These are phyloP conservation scores for Drosophila percnosoma DNA, from an alignment of 2,888 invertebrate species.

Conservation along the genomic window DNA sequence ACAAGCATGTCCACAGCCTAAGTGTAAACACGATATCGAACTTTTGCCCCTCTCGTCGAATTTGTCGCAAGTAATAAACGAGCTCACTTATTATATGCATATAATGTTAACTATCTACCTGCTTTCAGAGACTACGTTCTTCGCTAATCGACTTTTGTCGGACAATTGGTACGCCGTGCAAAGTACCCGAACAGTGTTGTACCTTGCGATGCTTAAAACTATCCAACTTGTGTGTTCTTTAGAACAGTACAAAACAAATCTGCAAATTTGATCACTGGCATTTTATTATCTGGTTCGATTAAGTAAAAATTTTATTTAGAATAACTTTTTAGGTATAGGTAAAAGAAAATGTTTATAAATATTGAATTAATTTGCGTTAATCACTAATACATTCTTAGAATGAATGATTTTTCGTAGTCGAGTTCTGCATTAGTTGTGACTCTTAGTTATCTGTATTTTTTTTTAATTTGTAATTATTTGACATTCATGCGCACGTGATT, in stretches of 20 bases:
- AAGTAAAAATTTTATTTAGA: neutral
- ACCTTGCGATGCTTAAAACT: conserved; percentile 1
- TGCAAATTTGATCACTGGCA: neutral
- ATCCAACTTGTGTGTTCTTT: conserved; percentile 7
- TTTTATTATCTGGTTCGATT: neutral
- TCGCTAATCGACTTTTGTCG: neutral
- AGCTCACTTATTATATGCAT: too few species aligned
- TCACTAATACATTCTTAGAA: neutral
- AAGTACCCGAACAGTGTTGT: conserved; percentile 18
- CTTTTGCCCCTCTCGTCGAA: neutral
- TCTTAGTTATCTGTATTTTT: neutral
- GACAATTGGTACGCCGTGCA: neutral
- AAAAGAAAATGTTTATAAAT: neutral
- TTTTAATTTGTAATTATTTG: neutral
- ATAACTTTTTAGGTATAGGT: neutral
- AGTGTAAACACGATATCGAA: conserved; percentile 8
- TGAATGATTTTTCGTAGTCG: neutral
- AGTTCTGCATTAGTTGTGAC: neutral
- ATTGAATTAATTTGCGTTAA: neutral
- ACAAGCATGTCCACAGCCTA: neutral
- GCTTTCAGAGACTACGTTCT: neutral
- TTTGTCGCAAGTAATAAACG: neutral
- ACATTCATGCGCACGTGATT: conserved; percentile 28
- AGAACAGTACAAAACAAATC: neutral
- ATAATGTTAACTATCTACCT: neutral